Conservation (phyloP, 2,113 vertebrate genomes). For the Pontoporia blainvillei region DNA sequence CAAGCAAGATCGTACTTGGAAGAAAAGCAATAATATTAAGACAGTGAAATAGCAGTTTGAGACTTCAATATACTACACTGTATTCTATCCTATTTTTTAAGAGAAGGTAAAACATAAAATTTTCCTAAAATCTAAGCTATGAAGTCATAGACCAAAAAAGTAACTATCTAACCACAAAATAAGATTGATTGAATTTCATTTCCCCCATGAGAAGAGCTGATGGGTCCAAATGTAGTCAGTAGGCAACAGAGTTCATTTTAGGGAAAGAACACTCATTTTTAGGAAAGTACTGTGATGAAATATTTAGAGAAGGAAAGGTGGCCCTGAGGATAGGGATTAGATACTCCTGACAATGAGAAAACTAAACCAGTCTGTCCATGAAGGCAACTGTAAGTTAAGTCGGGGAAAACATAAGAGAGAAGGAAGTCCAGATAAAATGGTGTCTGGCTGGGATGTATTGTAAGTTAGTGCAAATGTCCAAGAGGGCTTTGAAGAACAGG, state of each 20-base stretch:
- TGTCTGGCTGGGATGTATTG: not conserved
- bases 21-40: not conserved
- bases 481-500: not conserved
- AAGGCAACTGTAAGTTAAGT: not conserved
- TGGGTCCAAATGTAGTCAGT: not conserved
- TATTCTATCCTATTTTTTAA: not conserved
- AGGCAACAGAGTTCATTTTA: conserved; percentile 14
- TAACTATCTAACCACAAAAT: conserved; percentile 43
- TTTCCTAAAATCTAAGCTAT: conserved; percentile 53
- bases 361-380: not conserved
- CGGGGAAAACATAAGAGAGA: not conserved
- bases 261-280: conserved; percentile 20
- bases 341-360: not conserved
- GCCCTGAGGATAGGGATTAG: not conserved
- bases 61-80: not conserved
- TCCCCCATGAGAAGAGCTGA: not conserved
- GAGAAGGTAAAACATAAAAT: not conserved
- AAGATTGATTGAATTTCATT: conserved; percentile 18
- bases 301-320: conserved; percentile 18
- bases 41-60: not conserved
- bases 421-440: not conserved
- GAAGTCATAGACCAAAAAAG: conserved; percentile 39
- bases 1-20: not conserved
- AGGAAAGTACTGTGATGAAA: conserved; percentile 37
- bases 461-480: not conserved